Evolutionary conservation across 2,797 vertebrate species (phyloP).

Genomic region (Argya squamiceps): DNA sequence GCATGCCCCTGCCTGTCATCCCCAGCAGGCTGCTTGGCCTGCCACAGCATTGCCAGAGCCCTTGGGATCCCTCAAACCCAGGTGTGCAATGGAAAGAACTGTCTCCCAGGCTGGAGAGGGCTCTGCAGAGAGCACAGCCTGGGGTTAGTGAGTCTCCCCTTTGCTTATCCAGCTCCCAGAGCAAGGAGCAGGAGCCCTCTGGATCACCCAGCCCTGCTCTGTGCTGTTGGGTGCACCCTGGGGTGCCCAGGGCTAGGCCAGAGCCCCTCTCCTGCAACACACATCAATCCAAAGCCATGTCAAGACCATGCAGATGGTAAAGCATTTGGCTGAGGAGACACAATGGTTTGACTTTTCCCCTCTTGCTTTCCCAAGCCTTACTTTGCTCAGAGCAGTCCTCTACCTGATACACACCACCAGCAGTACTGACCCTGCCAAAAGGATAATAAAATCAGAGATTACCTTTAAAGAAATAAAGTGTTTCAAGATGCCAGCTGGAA

Average conservation of each 20-base stretch:
- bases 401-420: not conserved
- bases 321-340: not conserved
- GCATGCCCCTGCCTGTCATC: not conserved
- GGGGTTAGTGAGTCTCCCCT: rapidly evolving
- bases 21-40: not conserved
- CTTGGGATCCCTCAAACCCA: not conserved
- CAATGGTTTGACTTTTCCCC: not conserved
- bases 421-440: not conserved
- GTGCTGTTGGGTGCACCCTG: not conserved
- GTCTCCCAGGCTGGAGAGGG: not conserved
- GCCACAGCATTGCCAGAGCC: not conserved
- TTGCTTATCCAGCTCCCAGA: not conserved
- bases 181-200: not conserved
- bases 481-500: not conserved
- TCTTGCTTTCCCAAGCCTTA: not conserved
- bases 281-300: rapidly evolving
- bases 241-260: not conserved
- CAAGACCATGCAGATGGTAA: not conserved
- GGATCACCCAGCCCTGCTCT: not conserved
- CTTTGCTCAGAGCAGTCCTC: not conserved
- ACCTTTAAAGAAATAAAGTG: not conserved
- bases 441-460: not conserved
- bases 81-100: not conserved
- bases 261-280: not conserved
- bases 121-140: not conserved